Evolutionary conservation across 2,113 vertebrate species (phyloP).

Genomic region (Strix uralensis): DNA sequence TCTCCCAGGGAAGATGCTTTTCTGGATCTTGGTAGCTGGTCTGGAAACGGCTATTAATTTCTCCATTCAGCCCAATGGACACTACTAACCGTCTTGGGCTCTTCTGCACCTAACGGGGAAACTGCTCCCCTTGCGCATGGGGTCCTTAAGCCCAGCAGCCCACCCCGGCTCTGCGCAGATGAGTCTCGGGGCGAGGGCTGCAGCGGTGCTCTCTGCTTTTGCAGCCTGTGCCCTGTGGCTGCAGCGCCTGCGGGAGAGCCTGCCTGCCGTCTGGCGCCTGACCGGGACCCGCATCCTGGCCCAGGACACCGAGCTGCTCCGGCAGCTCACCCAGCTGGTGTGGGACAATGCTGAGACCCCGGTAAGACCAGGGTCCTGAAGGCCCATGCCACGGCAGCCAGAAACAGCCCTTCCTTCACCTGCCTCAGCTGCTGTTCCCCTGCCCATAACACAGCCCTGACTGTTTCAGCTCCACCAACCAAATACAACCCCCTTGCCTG

Average conservation of each 20-base stretch:
- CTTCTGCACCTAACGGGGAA: neutral
- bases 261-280: constrained; percentile 72
- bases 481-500: neutral
- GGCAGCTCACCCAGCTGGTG: constrained; percentile 72
- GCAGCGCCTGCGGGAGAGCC: constrained; percentile 75
- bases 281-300: constrained; percentile 58
- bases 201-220: neutral
- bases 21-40: neutral
- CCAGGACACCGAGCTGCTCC: constrained; percentile 50
- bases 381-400: fast-evolving
- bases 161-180: fast-evolving
- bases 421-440: neutral
- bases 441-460: neutral
- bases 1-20: neutral
- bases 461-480: neutral
- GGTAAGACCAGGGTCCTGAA: constrained; percentile 46
- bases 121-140: fast-evolving
- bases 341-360: constrained; percentile 86
- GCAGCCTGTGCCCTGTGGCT: constrained; percentile 85
- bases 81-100: neutral
- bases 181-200: fast-evolving
- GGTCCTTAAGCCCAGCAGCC: neutral
- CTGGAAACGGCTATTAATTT: neutral
- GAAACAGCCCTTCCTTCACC: neutral
- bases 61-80: neutral